Conservation (phyloP, 1,140 invertebrate genomes). For the Pogonomyrmex barbatus region DNA sequence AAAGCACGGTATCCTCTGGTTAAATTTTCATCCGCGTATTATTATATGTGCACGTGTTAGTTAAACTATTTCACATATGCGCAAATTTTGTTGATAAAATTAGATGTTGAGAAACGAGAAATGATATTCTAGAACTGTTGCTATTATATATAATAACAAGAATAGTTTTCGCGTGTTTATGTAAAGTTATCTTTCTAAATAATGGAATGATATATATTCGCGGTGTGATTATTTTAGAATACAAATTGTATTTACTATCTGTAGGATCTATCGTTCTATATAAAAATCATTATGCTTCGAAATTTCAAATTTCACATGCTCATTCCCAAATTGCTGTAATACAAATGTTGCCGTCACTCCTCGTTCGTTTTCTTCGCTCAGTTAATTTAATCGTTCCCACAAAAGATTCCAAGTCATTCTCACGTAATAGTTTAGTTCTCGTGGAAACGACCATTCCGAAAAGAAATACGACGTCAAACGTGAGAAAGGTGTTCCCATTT, state of each 20-base stretch:
- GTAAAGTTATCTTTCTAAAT: background rate
- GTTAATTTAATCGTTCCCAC: conserved; percentile 54
- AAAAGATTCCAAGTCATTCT: conserved; percentile 34
- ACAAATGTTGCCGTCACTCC: background rate
- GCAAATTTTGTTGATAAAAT: conserved; percentile 31
- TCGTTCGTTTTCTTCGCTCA: background rate
- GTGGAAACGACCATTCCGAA: conserved; percentile 38
- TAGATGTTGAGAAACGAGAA: background rate
- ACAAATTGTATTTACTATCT: background rate
- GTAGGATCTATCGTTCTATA: background rate
- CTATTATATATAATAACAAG: background rate
- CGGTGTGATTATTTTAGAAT: background rate
- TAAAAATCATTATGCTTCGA: background rate
- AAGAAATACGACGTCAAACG: conserved; percentile 55
- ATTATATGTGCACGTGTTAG: background rate
- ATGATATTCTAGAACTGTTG: background rate
- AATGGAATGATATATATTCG: conserved; percentile 24
- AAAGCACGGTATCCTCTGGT: background rate
- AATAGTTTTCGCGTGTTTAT: background rate
- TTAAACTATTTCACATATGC: conserved; percentile 25
- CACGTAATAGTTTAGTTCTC: conserved; percentile 42
- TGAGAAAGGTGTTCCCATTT: conserved; percentile 58
- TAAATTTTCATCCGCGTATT: conserved; percentile 19
- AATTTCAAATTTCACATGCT: background rate
- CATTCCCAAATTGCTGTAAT: conserved; percentile 19